phyloP scores from a whole-genome alignment of 2,888 invertebrate species.

The Xylophagus ater region DNA sequence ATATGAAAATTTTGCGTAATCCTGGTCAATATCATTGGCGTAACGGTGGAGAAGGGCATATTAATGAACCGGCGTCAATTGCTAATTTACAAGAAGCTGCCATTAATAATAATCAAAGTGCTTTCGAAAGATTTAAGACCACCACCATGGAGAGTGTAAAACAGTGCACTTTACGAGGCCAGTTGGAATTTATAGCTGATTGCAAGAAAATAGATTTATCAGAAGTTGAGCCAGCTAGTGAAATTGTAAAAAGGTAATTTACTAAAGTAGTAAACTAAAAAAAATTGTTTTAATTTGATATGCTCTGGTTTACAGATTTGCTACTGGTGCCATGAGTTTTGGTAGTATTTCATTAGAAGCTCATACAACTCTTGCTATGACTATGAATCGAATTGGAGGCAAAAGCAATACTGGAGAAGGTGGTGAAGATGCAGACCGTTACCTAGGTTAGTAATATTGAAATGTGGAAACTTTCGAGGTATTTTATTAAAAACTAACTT shows the following conservation, averaged over 20 bases:
- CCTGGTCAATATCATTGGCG: constrained; percentile 97
- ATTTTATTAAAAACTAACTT: not conserved
- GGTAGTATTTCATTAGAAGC: constrained; percentile 95
- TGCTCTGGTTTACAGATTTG: constrained; percentile 26
- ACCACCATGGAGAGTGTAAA: constrained; percentile 77
- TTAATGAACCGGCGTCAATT: constrained; percentile 85
- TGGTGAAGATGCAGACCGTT: constrained; percentile 72
- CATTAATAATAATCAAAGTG: constrained; percentile 61
- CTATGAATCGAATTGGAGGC: constrained; percentile 95
- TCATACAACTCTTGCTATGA: constrained; percentile 86
- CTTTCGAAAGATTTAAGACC: constrained; percentile 78
- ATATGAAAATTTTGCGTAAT: constrained; percentile 59
- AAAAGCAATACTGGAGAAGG: constrained; percentile 99
- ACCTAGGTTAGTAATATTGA: constrained; percentile 43
- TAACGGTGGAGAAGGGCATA: constrained; percentile 92
- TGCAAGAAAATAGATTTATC: constrained; percentile 69
- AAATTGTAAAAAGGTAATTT: constrained; percentile 90
- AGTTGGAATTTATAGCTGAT: constrained; percentile 71
- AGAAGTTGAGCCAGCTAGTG: constrained; percentile 86
- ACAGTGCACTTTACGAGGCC: constrained; percentile 84
- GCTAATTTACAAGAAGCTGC: constrained; percentile 74
- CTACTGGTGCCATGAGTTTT: constrained; percentile 86
- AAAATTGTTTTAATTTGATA: not conserved
- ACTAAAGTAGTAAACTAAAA: not conserved
- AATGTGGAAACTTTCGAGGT: not conserved